Base-by-base conservation (phyloP, 2,797 vertebrate genomes). In the Champsocephalus esox region DNA sequence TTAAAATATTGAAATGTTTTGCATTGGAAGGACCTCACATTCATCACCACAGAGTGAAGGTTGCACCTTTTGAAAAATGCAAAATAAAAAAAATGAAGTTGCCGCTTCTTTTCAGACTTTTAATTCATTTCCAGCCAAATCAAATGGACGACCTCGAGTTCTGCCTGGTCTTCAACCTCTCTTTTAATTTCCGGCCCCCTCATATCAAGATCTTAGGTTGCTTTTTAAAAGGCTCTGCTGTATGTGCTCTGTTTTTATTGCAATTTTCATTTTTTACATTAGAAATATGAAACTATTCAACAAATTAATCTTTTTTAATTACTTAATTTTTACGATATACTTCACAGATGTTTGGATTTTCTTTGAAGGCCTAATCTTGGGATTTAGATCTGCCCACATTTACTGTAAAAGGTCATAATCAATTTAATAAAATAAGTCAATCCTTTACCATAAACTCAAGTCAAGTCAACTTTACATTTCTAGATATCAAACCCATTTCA, bases 131-230 rank as follows among this genome's bases (percentile, higher is more conserved):
- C 43, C 69, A n/a, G 11, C 46, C n/a, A 73, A 76, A 78, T 82
- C 51, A 79, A 79, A n/a, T 17, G 70, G 57, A 13, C 79, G 48
- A 80, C 88, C 85, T 86, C 5, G 50, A 79, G 34, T 69, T 21
- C 38, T 9, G 9, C 21, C 34, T 41, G 1, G 19, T 38, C 38
- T 21, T 59, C 28, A 28, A 28, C 2, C 3, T 38, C 66, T 56
- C 6, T 49, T 65, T 44, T 59, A 3, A 17, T 38, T 41, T 9
- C 34, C 7, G 9, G 7, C 12, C 41, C 5, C 19, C 58, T 65
- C 4, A 17, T 1, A 12, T 11, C 44, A 67, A 13, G 5, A 28
- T 28, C 1, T 28, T 28, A 28, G 28, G 28, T 28, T 28, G 28
- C 4, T 28, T 28, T 28, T 28, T 28, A 28, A 28, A 28, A 28